phyloP scores from a whole-genome alignment of 2,113 vertebrate genomes.

The Tupaia tana region DNA sequence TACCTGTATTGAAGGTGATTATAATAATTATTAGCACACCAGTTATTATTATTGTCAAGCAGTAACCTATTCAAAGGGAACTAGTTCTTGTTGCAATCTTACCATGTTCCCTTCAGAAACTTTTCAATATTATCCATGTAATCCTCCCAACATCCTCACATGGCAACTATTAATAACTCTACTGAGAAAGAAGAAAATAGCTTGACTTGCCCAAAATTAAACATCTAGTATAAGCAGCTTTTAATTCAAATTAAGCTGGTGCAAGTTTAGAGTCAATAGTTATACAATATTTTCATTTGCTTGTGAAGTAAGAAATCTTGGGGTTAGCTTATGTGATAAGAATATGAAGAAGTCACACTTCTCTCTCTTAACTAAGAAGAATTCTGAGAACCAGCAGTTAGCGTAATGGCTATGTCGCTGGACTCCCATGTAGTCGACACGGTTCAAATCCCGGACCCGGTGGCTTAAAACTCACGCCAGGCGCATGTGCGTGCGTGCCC shows the following conservation, averaged over 20 bases:
- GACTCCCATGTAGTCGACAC: no score
- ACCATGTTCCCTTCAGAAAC: not conserved
- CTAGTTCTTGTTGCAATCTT: not conserved
- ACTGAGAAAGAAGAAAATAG: conserved; percentile 54
- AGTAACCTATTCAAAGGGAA: not conserved
- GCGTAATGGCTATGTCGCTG: no score
- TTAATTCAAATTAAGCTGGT: conserved; percentile 60
- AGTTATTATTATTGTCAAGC: not conserved
- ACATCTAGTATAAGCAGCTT: conserved; percentile 40
- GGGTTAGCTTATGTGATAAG: conserved; percentile 13
- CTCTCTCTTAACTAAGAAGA: not conserved
- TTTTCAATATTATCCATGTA: not conserved
- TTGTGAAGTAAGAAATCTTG: conserved; percentile 58
- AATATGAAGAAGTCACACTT: conserved; percentile 40
- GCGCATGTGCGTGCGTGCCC: no score
- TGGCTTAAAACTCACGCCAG: no score
- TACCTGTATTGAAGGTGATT: conserved; percentile 5
- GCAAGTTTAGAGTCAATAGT: conserved; percentile 42
- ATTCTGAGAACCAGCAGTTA: no score
- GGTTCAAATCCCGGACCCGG: no score
- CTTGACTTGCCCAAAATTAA: conserved; percentile 62
- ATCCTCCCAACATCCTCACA: not conserved
- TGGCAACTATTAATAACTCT: conserved; percentile 37
- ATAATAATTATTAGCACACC: not conserved
- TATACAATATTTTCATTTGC: conserved; percentile 55